A percentile compares a stretch with the other conserved stretches of the same genome.
phyloP scores from a whole-genome alignment of 1,140 invertebrate species.

The Sinonovacula constricta region DNA sequence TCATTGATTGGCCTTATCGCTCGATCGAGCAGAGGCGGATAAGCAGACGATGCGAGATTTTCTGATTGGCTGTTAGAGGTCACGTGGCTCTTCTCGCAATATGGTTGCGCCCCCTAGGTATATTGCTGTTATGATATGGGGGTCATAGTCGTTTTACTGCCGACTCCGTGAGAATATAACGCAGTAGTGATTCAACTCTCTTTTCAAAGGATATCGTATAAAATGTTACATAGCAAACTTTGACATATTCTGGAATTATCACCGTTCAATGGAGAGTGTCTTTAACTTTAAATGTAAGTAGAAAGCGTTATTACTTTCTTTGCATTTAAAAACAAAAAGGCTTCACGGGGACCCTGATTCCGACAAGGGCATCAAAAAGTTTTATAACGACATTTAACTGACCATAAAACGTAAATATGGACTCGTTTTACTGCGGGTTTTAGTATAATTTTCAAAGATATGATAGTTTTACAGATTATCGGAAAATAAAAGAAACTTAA shows the following conservation, averaged over 20 bases:
- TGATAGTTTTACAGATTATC: constrained; percentile 42
- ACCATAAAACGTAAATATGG: constrained; percentile 40
- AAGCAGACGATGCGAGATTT: constrained; percentile 24
- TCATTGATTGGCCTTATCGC: background rate
- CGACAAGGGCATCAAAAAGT: too few species aligned
- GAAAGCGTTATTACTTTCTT: too few species aligned
- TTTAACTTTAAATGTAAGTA: constrained; percentile 26
- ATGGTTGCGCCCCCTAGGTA: constrained; percentile 49
- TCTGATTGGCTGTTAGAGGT: constrained; percentile 27
- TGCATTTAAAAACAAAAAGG: constrained; percentile 5
- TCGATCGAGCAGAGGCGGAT: background rate
- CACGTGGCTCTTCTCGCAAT: constrained; percentile 26
- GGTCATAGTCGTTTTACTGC: constrained; percentile 49
- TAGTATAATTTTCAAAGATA: constrained; percentile 39
- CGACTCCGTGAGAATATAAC: constrained; percentile 22
- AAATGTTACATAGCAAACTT: background rate
- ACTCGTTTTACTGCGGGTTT: constrained; percentile 17
- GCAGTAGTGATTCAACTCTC: background rate
- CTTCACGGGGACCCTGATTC: too few species aligned
- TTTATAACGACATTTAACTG: constrained; percentile 25
- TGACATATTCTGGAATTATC: constrained; percentile 15
- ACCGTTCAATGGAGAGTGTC: constrained; percentile 27
- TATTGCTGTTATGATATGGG: constrained; percentile 20
- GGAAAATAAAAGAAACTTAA: constrained; percentile 54
- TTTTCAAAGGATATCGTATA: background rate